Conservation (phyloP, 2,888 invertebrate genomes). For the Drosophila kokeensis region DNA sequence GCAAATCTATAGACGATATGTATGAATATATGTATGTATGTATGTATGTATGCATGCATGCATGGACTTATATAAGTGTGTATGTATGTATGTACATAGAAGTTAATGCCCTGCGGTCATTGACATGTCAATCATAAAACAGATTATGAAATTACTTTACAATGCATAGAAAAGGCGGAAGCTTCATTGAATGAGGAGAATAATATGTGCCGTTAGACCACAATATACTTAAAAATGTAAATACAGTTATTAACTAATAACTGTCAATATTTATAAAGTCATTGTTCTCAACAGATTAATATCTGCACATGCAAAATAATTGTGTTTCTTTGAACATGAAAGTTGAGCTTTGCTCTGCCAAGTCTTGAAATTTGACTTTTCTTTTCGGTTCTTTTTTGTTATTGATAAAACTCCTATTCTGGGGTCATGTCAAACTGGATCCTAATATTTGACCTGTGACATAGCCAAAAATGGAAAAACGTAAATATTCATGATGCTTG, state of each 20-base stretch:
- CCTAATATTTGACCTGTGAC: conserved; percentile 10
- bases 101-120: conserved; percentile 3
- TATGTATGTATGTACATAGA: neutral
- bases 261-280: neutral
- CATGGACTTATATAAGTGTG: neutral
- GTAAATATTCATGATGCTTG: conserved; percentile 1
- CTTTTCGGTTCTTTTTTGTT: neutral
- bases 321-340: neutral
- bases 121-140: neutral
- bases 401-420: neutral
- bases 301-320: neutral
- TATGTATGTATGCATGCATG: neutral
- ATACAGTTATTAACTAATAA: neutral
- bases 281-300: neutral
- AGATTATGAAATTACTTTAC: neutral
- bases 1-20: neutral
- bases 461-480: neutral
- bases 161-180: neutral
- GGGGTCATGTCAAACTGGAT: neutral
- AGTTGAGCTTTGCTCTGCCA: neutral
- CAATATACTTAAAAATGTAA: neutral
- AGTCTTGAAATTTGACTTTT: neutral
- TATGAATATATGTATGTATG: neutral
- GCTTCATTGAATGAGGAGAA: neutral
- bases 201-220: too few species aligned